These are phyloP conservation scores for Pangasianodon gigas DNA, from an alignment of 2,113 vertebrate genomes.

Conservation along the genomic window DNA sequence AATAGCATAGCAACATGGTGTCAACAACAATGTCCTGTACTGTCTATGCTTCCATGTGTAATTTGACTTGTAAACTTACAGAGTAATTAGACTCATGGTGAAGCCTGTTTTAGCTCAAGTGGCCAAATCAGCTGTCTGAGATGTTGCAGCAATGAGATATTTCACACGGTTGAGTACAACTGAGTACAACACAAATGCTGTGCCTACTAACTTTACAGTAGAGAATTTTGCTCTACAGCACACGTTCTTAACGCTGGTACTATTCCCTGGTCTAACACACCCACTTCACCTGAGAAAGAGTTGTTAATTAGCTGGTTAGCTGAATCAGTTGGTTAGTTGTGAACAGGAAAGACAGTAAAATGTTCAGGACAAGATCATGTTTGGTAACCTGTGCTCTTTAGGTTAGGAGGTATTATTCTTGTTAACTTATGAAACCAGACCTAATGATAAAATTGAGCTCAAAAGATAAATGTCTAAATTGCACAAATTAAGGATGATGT, in stretches of 20 bases:
- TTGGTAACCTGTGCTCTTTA: neutral
- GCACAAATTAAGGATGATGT: neutral
- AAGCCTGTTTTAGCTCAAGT: slow-evolving; percentile 10
- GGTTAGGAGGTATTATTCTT: neutral
- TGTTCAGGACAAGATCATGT: too few species aligned
- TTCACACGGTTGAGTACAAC: neutral
- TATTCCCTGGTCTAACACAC: neutral
- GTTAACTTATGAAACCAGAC: neutral
- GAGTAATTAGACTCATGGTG: neutral
- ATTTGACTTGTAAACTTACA: neutral
- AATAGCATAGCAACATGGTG: neutral
- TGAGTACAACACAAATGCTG: neutral
- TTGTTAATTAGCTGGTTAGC: neutral
- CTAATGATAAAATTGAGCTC: neutral
- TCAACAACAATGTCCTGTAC: neutral
- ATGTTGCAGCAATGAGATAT: neutral
- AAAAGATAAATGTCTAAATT: neutral
- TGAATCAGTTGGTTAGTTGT: neutral
- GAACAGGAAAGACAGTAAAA: neutral
- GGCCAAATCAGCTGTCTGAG: neutral
- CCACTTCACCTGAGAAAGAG: neutral
- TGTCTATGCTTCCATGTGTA: neutral
- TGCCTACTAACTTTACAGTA: neutral
- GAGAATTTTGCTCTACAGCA: neutral
- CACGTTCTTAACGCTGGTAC: neutral